Percentiles rank a stretch among this genome's conserved stretches.
phyloP scores from a whole-genome alignment of 2,113 vertebrate genomes.

The Eurystomus gularis region DNA sequence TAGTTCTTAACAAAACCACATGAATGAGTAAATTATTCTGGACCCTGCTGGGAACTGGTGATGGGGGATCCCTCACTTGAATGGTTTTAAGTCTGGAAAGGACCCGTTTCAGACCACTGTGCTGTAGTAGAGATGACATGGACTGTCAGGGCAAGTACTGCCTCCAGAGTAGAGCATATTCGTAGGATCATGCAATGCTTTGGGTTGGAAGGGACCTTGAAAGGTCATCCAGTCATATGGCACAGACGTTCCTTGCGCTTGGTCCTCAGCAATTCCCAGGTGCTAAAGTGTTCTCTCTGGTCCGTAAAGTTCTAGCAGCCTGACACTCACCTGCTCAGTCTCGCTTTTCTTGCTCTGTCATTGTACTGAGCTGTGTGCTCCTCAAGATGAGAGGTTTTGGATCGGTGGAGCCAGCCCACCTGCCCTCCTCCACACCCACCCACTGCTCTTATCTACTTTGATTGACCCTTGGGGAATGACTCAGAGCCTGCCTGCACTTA shows the following conservation, averaged over 20 bases:
- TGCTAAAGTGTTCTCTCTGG: background rate
- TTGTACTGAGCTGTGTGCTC: background rate
- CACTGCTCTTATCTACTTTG: background rate
- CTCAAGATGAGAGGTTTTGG: background rate
- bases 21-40: background rate
- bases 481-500: background rate
- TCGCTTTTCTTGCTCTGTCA: background rate
- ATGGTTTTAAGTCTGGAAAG: background rate
- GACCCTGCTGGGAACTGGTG: background rate
- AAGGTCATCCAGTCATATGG: background rate
- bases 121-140: rapidly evolving
- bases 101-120: background rate
- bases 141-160: rapidly evolving
- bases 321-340: background rate
- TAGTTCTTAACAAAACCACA: background rate
- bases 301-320: background rate
- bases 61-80: background rate
- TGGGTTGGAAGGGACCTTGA: background rate
- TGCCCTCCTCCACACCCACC: background rate
- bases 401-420: background rate
- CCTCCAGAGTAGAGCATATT: background rate
- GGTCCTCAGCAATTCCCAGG: background rate
- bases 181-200: background rate
- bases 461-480: background rate
- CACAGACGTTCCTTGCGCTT: rapidly evolving